Evolutionary conservation across 2,797 vertebrate species (phyloP).

Genomic region (Chloroceryle amazona): DNA sequence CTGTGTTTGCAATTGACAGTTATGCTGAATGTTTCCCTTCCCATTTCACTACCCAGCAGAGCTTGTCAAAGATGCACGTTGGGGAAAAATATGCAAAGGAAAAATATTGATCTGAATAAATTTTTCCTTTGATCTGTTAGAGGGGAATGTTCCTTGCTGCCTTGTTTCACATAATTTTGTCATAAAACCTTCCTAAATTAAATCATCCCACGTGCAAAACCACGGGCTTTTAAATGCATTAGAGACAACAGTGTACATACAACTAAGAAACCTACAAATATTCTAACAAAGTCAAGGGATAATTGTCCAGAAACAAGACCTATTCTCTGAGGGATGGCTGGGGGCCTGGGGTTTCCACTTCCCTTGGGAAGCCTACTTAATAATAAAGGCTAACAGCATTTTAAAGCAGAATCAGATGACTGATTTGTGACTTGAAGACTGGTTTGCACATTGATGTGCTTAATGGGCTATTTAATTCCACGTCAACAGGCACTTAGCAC

Average conservation of each 20-base stretch:
- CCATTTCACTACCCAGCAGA: neutral
- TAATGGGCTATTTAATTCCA: constrained; percentile 19
- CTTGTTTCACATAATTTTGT: neutral
- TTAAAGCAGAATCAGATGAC: neutral
- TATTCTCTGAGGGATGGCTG: neutral
- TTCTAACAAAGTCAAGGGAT: neutral
- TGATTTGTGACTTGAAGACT: neutral
- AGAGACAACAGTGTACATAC: neutral
- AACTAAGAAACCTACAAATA: neutral
- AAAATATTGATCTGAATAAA: neutral
- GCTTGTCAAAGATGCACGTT: neutral
- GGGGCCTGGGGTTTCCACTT: neutral
- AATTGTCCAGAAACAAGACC: neutral
- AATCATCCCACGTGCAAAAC: neutral
- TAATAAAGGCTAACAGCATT: neutral
- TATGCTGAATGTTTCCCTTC: neutral
- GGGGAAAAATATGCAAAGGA: neutral
- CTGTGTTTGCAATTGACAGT: neutral
- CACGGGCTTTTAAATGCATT: neutral
- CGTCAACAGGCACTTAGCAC: neutral
- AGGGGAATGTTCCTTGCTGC: neutral
- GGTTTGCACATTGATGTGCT: neutral
- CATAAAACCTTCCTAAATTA: neutral
- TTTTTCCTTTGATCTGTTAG: neutral
- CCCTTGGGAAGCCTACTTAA: neutral